Base-by-base conservation (phyloP, 1,140 invertebrate genomes). In the Ericerus pela region DNA sequence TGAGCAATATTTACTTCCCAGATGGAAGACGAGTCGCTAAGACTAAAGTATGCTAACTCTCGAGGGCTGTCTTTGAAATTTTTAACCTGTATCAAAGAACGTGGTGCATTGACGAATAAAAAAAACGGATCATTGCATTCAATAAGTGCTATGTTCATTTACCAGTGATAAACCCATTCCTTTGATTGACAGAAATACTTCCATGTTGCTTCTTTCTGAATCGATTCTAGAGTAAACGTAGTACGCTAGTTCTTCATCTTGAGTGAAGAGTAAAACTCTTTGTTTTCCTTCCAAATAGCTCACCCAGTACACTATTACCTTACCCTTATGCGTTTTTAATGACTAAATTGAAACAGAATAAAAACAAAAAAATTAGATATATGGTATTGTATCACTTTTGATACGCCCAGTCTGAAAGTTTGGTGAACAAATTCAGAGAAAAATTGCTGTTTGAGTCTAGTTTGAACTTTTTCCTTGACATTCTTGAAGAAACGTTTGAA, bases 1-100 rank as follows among this genome's bases (percentile, higher is more conserved):
- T 80, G 79, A 30, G 81, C 80, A 2, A 88, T 79, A 63, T 82
- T 81, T 0, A 89, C 77, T 68, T 88, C 84, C 87, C 87, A 91
- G 55, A 80, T 73, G 0, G 86, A 78, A 1, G 84, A 75, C 0
- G 78, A 79, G 63, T 82, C 79, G 1, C 72, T 74, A 8, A 87
- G 56, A 61, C 78, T 80, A 1, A 79, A 64, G 61, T 83, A 80
- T 0, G 80, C 75, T 27, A 86, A 68, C 66, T 86, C 84, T 55
- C 29, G 29, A 51, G 53, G 38, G 24, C 22, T 14, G 41, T 47
- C 26, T 22, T 47, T 27, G 51, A 29, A 54, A 60, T 58, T 5
- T 6, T 70, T 72, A 0, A 72, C 66, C 20, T 66, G 66, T 8
- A 62, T n/a, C n/a, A n/a, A n/a, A n/a, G n/a, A n/a, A n/a, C n/a